Evolutionary conservation across 2,797 vertebrate genomes (phyloP).

Genomic region (Babyrousa celebensis): DNA sequence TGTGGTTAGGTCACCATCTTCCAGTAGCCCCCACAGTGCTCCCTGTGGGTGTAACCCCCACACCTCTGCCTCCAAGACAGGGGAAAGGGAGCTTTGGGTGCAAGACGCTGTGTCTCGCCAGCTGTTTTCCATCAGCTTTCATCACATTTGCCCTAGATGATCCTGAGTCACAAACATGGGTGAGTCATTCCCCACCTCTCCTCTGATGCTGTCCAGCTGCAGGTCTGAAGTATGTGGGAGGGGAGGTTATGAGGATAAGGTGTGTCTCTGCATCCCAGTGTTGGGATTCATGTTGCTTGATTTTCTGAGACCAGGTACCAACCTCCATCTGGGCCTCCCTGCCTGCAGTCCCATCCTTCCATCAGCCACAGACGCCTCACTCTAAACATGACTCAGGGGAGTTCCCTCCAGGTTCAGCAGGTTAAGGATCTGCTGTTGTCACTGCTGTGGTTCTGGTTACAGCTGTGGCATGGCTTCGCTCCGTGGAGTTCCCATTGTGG

Average conservation of each 20-base stretch:
- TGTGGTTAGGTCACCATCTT: constrained; percentile 64
- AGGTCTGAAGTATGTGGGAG: background rate
- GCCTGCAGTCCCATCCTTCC: constrained; percentile 6
- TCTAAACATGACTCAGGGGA: background rate
- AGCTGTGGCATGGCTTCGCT: too few relatives aligned
- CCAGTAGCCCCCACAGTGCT: background rate
- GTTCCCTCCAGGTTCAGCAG: too few relatives aligned
- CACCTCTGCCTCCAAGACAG: background rate
- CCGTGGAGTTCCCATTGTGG: too few relatives aligned
- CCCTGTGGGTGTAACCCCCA: background rate
- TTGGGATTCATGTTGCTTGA: background rate
- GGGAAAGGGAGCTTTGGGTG: background rate
- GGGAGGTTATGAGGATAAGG: background rate
- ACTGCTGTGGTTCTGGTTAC: too few relatives aligned
- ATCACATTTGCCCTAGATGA: background rate
- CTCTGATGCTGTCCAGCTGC: background rate
- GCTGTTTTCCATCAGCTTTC: background rate
- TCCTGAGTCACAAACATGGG: background rate
- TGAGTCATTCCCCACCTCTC: background rate
- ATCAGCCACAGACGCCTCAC: background rate
- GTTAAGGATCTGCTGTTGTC: too few relatives aligned
- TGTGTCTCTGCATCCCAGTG: background rate
- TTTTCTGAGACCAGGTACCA: constrained; percentile 14
- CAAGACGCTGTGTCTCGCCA: background rate
- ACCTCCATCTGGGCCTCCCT: constrained; percentile 5